Evolutionary conservation across 2,113 vertebrate species (phyloP).

Genomic region (Hystrix brachyura): DNA sequence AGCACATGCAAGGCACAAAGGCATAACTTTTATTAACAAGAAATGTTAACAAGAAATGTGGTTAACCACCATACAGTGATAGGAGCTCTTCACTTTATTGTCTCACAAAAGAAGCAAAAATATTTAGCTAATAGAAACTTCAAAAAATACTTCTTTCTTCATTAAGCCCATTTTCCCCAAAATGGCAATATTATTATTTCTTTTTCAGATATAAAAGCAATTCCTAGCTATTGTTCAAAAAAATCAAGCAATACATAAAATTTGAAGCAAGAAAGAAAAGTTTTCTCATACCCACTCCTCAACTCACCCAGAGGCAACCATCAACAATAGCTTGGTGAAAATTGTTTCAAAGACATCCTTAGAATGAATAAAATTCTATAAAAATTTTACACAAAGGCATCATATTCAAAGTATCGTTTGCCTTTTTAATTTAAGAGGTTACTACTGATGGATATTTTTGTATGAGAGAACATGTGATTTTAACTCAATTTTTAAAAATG

Average conservation of each 20-base stretch:
- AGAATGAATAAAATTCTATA: neutral
- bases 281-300: neutral
- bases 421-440: neutral
- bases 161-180: neutral
- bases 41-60: neutral
- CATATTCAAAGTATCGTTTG: neutral
- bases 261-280: neutral
- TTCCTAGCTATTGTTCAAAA: neutral
- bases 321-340: neutral
- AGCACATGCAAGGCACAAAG: neutral
- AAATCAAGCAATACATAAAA: neutral
- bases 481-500: neutral
- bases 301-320: neutral
- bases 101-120: neutral
- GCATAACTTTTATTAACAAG: neutral
- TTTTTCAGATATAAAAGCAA: conserved; percentile 17
- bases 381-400: neutral
- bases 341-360: neutral
- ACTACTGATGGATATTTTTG: neutral
- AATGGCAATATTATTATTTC: neutral
- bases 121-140: neutral
- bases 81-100: neutral
- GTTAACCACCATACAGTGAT: neutral
- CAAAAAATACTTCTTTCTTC: neutral
- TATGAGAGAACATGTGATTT: neutral